Percentiles rank a stretch among this genome's conserved stretches.
Evolutionary conservation across 2,888 invertebrate species (phyloP).

Genomic region (Oegoconia quadripuncta): DNA sequence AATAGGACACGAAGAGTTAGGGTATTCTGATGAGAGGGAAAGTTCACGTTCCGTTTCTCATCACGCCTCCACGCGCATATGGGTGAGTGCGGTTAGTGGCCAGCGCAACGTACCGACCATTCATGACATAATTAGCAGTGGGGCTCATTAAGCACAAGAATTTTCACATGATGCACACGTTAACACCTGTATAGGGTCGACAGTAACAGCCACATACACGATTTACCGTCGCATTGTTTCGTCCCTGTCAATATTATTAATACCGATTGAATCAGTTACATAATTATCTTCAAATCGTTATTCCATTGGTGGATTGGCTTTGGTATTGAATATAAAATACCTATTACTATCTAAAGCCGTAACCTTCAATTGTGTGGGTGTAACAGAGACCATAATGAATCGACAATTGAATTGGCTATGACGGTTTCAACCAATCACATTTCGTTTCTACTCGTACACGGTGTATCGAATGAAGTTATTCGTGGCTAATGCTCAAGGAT

Average conservation of each 20-base stretch:
- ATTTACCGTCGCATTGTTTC: neutral
- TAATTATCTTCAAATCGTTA: too few relatives aligned
- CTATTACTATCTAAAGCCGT: neutral
- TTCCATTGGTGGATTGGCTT: constrained; percentile 2
- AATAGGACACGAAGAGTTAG: constrained; percentile 50
- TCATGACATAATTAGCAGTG: constrained; percentile 72
- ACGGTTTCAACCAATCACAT: constrained; percentile 42
- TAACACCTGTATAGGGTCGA: constrained; percentile 37
- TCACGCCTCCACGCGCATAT: constrained; percentile 69
- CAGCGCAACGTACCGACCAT: constrained; percentile 71
- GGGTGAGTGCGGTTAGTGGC: constrained; percentile 72
- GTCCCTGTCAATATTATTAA: neutral
- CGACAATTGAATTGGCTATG: constrained; percentile 36
- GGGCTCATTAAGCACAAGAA: constrained; percentile 64
- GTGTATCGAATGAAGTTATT: constrained; percentile 26
- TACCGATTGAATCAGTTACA: too few relatives aligned
- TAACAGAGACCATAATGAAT: constrained; percentile 43
- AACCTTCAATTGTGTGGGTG: constrained; percentile 43
- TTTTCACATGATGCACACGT: constrained; percentile 48
- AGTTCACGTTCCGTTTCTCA: constrained; percentile 69
- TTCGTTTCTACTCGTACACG: constrained; percentile 32
- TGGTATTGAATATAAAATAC: neutral
- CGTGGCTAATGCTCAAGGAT: constrained; percentile 13
- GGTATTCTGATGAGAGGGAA: constrained; percentile 73
- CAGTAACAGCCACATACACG: constrained; percentile 7